Conservation (phyloP, 2,113 vertebrate genomes). For the Dipodomys merriami region DNA sequence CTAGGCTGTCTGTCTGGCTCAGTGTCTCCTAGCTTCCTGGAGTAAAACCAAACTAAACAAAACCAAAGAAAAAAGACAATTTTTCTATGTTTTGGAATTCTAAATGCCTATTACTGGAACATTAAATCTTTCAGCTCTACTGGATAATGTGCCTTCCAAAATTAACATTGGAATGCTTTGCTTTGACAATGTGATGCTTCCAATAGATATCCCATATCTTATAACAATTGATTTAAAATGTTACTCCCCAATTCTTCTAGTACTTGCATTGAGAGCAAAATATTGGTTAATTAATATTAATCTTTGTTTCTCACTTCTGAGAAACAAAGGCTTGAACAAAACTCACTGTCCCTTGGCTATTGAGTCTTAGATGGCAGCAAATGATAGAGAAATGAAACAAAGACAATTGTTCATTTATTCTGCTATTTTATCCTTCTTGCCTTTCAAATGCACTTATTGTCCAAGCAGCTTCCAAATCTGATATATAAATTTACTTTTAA, state of each 20-base stretch:
- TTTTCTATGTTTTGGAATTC: conserved; percentile 74
- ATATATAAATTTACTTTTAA: not conserved
- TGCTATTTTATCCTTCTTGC: not conserved
- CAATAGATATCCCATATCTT: not conserved
- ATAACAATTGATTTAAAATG: not conserved
- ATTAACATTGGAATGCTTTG: conserved; percentile 40
- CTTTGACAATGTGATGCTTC: conserved; percentile 5
- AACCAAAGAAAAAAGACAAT: conserved; percentile 59
- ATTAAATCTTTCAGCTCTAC: conserved; percentile 73
- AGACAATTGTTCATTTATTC: not conserved
- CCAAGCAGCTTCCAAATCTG: not conserved
- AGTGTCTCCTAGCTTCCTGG: conserved; percentile 82
- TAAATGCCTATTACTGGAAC: conserved; percentile 72
- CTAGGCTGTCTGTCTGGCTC: conserved; percentile 67
- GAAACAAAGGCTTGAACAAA: not conserved
- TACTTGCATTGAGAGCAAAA: not conserved
- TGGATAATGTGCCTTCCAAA: conserved; percentile 25
- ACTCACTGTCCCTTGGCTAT: not conserved
- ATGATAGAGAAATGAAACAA: not conserved
- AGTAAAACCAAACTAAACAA: conserved; percentile 75
- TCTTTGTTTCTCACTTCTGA: conserved; percentile 10
- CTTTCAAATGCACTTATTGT: not conserved
- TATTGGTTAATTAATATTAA: conserved; percentile 31
- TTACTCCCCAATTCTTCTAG: conserved; percentile 1
- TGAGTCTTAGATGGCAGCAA: conserved; percentile 14